Percentiles rank a stretch among this genome's conserved stretches.
phyloP scores from a whole-genome alignment of 2,888 invertebrate species.

The Drosophila longiperda region DNA sequence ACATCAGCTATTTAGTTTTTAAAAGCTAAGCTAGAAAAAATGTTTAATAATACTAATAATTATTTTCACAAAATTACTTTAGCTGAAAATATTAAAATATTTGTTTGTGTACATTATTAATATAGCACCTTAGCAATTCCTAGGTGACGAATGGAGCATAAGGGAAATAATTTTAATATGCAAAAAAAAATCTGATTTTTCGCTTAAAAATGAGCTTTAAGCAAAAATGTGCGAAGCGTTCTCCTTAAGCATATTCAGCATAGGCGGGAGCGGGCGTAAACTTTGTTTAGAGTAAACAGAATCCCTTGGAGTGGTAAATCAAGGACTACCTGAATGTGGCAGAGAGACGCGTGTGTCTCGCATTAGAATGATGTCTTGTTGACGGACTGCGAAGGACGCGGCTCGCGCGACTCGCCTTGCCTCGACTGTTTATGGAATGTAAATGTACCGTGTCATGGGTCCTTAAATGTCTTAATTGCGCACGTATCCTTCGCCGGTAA shows the following conservation, averaged over 20 bases:
- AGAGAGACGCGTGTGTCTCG: constrained; percentile 73
- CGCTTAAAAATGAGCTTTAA: background rate
- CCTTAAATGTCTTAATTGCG: constrained; percentile 83
- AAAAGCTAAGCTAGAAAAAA: too few species aligned
- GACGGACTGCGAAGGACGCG: constrained; percentile 60
- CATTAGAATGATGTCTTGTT: constrained; percentile 78
- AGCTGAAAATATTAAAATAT: background rate
- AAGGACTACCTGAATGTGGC: constrained; percentile 66
- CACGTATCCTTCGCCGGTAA: constrained; percentile 74
- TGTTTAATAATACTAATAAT: background rate
- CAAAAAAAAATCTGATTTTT: background rate
- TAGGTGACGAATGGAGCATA: too few species aligned
- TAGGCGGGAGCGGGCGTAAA: constrained; percentile 57
- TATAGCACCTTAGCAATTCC: too few species aligned
- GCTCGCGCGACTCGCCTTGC: constrained; percentile 73
- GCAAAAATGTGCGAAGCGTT: background rate
- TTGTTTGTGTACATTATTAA: background rate
- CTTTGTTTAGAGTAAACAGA: constrained; percentile 76
- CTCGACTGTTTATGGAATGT: constrained; percentile 70
- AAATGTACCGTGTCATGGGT: constrained; percentile 83
- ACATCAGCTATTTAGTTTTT: too few species aligned
- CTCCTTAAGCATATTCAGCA: constrained; percentile 9
- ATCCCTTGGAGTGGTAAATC: constrained; percentile 52
- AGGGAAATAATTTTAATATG: too few species aligned
- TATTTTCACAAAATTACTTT: background rate